Evolutionary conservation across 1,140 invertebrate species (phyloP).

Genomic region (Aphis gossypii): DNA sequence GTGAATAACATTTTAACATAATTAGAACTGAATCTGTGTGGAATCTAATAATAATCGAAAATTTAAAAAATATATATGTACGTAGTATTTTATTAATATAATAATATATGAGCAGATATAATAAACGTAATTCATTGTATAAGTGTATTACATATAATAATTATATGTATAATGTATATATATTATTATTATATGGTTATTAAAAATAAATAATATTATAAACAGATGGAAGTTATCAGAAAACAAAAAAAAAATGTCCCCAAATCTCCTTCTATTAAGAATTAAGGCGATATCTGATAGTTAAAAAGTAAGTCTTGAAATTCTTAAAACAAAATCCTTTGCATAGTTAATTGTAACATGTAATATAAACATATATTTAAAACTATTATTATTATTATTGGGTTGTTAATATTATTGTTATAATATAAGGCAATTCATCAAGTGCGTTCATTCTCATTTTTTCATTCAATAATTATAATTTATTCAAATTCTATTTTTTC

Average conservation of each 20-base stretch:
- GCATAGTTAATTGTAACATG: neutral
- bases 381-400: neutral
- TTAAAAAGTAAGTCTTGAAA: too few species aligned
- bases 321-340: neutral
- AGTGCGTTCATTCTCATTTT: neutral
- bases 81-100: neutral
- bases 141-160: too few species aligned
- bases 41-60: neutral
- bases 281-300: too few species aligned
- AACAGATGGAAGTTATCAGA: neutral
- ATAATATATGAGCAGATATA: neutral
- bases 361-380: neutral
- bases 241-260: neutral
- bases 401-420: neutral
- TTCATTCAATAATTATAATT: too few species aligned
- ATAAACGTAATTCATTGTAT: neutral
- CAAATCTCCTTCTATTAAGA: too few species aligned
- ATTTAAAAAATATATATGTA: neutral
- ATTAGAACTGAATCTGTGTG: neutral
- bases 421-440: neutral
- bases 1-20: neutral
- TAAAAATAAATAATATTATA: neutral
- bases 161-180: too few species aligned
- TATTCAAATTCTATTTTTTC: too few species aligned
- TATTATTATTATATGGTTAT: neutral